A percentile compares a stretch with the other conserved stretches of the same genome.
Conservation (phyloP, 2,113 vertebrate genomes). For the Tautogolabrus adspersus region DNA sequence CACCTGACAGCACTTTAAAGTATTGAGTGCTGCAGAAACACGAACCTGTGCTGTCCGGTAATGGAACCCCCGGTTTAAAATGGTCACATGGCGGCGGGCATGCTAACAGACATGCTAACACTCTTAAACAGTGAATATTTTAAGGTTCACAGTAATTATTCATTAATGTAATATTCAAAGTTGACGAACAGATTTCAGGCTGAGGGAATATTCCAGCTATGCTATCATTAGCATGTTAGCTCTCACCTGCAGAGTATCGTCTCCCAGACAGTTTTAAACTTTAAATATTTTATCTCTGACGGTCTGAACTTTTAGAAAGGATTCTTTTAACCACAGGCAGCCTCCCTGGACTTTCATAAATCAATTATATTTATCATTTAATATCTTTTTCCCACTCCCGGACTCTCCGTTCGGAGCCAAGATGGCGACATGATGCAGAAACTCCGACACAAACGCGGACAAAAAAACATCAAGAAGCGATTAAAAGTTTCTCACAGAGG, state of each 20-base stretch:
- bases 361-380: too few species aligned
- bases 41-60: not conserved
- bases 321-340: too few species aligned
- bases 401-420: not conserved
- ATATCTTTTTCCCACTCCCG: too few species aligned
- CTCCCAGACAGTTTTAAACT: too few species aligned
- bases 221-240: conserved; percentile 47
- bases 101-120: not conserved
- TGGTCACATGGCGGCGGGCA: conserved; percentile 2
- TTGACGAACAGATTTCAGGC: too few species aligned
- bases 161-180: too few species aligned
- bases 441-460: not conserved
- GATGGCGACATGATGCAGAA: conserved; percentile 40
- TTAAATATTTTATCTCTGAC: too few species aligned
- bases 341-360: too few species aligned
- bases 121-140: too few species aligned
- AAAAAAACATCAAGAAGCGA: not conserved
- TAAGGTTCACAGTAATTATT: too few species aligned
- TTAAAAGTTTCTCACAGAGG: accelerated
- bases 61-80: not conserved
- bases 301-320: accelerated
- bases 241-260: accelerated
- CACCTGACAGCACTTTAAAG: too few species aligned
- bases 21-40: too few species aligned
- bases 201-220: not conserved